These are phyloP conservation scores for Pyxicephalus adspersus DNA, from an alignment of 2,113 vertebrate genomes.

Conservation along the genomic window DNA sequence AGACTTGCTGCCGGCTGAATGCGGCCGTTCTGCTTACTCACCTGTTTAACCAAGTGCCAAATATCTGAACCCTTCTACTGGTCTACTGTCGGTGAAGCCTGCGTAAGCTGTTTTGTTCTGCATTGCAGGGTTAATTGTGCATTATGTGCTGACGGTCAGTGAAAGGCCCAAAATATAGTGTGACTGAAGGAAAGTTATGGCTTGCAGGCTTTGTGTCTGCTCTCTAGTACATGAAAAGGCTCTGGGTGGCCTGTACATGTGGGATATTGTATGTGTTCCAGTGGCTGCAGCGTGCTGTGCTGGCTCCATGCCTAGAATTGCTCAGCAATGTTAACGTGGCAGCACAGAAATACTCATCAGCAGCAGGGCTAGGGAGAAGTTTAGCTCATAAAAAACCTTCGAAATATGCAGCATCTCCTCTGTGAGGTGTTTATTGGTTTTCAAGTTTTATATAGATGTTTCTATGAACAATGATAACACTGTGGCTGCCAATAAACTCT, in stretches of 20 bases:
- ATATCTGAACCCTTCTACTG: too few relatives aligned
- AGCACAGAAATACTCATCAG: background rate
- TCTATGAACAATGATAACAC: too few relatives aligned
- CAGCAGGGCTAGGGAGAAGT: background rate
- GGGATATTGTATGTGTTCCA: background rate
- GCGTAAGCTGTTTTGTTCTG: background rate
- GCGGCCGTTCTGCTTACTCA: too few relatives aligned
- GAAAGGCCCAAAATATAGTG: background rate
- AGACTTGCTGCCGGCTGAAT: too few relatives aligned
- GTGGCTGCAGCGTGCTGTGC: constrained; percentile 20
- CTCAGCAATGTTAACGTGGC: constrained; percentile 51
- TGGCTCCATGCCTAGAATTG: constrained; percentile 42
- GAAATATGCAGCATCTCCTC: too few relatives aligned
- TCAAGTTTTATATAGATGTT: too few relatives aligned
- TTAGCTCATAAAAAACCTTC: background rate
- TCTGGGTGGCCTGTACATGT: constrained; percentile 10
- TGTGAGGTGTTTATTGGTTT: too few relatives aligned
- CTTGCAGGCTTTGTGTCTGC: background rate
- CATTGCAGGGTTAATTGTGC: background rate
- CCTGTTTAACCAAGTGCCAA: too few relatives aligned
- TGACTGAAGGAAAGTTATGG: background rate
- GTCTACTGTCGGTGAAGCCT: background rate
- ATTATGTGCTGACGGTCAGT: background rate
- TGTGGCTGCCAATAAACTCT: too few relatives aligned
- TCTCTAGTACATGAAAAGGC: background rate